These are phyloP conservation scores for Sphaerodactylus townsendi DNA, from an alignment of 2,113 vertebrate genomes.

Conservation along the genomic window DNA sequence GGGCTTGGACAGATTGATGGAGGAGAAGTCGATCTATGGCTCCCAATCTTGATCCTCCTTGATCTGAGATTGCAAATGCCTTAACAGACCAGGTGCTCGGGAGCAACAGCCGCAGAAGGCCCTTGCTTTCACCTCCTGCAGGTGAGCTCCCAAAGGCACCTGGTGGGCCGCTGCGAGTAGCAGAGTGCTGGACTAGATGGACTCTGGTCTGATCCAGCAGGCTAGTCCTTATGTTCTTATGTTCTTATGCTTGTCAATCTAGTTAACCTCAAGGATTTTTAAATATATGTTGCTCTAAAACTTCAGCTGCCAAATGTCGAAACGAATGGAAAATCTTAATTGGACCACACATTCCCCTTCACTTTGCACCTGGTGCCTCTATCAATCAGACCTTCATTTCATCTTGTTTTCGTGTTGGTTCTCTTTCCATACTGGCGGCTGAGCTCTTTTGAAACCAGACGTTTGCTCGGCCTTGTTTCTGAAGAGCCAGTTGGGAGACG, in stretches of 20 bases:
- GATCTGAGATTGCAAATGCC: too few relatives aligned
- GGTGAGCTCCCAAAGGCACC: too few relatives aligned
- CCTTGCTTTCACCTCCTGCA: too few relatives aligned
- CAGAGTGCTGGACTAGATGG: too few relatives aligned
- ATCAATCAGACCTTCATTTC: conserved; percentile 3
- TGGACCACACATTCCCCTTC: conserved; percentile 17
- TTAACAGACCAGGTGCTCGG: too few relatives aligned
- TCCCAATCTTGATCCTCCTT: too few relatives aligned
- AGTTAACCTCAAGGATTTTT: conserved; percentile 58
- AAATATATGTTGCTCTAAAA: conserved; percentile 44
- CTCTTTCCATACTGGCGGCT: conserved; percentile 62
- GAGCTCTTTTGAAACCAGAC: conserved; percentile 44
- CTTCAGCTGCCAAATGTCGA: conserved; percentile 66
- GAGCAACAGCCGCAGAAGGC: too few relatives aligned
- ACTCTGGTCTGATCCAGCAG: too few relatives aligned
- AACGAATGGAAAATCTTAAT: conserved; percentile 65
- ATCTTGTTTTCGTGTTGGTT: conserved; percentile 55
- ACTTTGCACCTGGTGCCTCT: background rate
- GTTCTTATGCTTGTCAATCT: conserved; percentile 67
- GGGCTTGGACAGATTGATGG: too few relatives aligned
- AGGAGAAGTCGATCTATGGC: too few relatives aligned
- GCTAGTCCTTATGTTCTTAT: too few relatives aligned
- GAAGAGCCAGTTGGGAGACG: background rate
- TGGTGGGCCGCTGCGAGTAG: too few relatives aligned
- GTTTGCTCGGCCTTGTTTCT: conserved; percentile 11